A percentile compares a stretch with the other conserved stretches of the same genome.
Conservation (phyloP, 2,113 vertebrate genomes). For the Scophthalmus maximus region DNA sequence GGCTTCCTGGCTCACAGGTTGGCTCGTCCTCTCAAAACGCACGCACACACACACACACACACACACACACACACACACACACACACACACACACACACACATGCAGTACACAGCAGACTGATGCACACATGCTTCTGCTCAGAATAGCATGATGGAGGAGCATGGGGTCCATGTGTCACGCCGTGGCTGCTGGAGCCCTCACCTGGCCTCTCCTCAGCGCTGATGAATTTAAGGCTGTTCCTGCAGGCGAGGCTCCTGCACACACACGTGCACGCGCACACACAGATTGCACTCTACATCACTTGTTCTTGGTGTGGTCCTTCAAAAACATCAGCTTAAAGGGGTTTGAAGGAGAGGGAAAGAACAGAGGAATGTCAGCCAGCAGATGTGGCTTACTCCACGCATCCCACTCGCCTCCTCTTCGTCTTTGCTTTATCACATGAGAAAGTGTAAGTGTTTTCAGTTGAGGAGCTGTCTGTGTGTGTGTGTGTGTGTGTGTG, state of each 20-base stretch:
- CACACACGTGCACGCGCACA: not conserved
- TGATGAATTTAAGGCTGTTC: conserved; percentile 69
- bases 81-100: conserved; percentile 14
- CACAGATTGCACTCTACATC: conserved; percentile 17
- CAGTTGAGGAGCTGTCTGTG: conserved; percentile 40
- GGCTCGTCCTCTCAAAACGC: conserved; percentile 32
- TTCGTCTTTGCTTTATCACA: conserved; percentile 40
- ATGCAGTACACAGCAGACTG: too few species aligned
- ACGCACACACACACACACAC: conserved; percentile 14
- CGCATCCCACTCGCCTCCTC: not conserved
- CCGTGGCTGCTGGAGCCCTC: conserved; percentile 70
- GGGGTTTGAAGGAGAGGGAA: conserved; percentile 46
- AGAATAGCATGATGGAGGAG: conserved; percentile 75
- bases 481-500: too few species aligned
- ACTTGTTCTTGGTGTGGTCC: conserved; percentile 28
- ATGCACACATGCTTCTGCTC: conserved; percentile 35
- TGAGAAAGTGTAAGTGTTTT: conserved; percentile 58
- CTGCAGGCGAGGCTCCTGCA: conserved; percentile 29
- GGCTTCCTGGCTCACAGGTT: conserved; percentile 45
- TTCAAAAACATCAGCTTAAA: conserved; percentile 22
- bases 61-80: conserved; percentile 10
- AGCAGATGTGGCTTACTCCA: conserved; percentile 24
- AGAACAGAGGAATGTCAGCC: conserved; percentile 32
- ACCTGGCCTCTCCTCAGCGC: conserved; percentile 60
- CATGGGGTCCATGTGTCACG: conserved; percentile 67